A percentile compares a stretch with the other conserved stretches of the same genome.
These are phyloP conservation scores for Chrysaora quinquecirrha DNA, from an alignment of 30 jellyfish, hydroid and myxozoan species.

Conservation along the genomic window DNA sequence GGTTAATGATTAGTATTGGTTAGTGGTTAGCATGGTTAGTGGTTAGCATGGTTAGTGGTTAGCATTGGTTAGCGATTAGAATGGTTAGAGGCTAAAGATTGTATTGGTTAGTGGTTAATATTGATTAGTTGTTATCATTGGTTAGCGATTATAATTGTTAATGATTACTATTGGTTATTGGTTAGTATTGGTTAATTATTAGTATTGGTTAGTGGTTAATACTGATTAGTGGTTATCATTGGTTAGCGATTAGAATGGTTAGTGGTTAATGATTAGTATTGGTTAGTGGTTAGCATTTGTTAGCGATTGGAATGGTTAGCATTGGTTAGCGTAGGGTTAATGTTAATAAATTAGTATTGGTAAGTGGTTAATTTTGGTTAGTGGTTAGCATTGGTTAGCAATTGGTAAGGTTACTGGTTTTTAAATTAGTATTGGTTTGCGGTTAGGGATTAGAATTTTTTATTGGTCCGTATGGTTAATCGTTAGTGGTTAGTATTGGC, in stretches of 20 bases:
- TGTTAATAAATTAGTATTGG: not conserved
- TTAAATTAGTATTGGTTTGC: not conserved
- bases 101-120: not conserved
- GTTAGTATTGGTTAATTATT: not conserved
- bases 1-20: not conserved
- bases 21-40: not conserved
- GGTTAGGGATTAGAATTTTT: not conserved
- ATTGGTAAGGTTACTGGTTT: not conserved
- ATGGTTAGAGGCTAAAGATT: no score
- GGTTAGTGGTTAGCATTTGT: not conserved
- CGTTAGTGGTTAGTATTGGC: not conserved
- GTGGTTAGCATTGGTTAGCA: not conserved
- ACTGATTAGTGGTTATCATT: not conserved
- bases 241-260: constrained; percentile 13
- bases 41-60: not conserved
- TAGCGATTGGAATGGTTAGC: not conserved
- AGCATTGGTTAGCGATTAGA: constrained; percentile 4
- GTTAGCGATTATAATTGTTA: not conserved
- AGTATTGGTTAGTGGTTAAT: not conserved
- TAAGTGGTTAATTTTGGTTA: constrained; percentile 4
- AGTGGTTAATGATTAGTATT: not conserved
- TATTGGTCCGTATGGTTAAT: not conserved
- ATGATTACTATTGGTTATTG: not conserved
- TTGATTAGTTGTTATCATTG: not conserved
- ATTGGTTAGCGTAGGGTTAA: not conserved